Evolutionary conservation across 2,113 vertebrate genomes (phyloP).

Genomic region (rabbit (Oryctolagus cuniculus)): DNA sequence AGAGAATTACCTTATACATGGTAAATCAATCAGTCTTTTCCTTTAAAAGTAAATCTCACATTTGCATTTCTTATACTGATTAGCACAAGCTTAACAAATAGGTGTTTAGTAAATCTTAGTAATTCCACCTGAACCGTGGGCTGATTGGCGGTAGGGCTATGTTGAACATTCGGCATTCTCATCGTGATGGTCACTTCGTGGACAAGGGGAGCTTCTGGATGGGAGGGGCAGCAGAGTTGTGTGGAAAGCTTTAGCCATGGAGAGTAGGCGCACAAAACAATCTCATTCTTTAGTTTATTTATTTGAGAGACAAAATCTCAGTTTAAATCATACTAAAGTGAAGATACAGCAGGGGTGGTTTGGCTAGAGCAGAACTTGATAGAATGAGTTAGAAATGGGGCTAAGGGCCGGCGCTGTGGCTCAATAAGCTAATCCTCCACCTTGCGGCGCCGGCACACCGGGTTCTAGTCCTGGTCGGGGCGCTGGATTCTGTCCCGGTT

Average conservation of each 20-base stretch:
- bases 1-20: background rate
- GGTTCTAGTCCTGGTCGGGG: no score
- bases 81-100: constrained; percentile 20
- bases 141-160: background rate
- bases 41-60: constrained; percentile 32
- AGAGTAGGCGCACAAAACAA: background rate
- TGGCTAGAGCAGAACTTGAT: background rate
- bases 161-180: constrained; percentile 59
- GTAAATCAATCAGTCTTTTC: background rate
- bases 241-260: constrained; percentile 20
- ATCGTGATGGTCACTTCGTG: constrained; percentile 22
- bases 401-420: no score
- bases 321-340: constrained; percentile 40
- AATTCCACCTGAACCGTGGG: background rate
- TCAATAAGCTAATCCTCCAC: no score
- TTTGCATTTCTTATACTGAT: constrained; percentile 49
- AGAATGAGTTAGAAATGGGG: background rate
- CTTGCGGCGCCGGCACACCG: no score
- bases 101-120: background rate
- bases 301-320: background rate
- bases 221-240: background rate
- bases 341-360: background rate
- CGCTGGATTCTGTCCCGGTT: no score
- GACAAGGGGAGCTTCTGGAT: constrained; percentile 22
- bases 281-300: no score